Evolutionary conservation across 2,888 invertebrate genomes (phyloP), one percentile per base, ranked within the genome.

Genomic region (Auanema sp.): DNA sequence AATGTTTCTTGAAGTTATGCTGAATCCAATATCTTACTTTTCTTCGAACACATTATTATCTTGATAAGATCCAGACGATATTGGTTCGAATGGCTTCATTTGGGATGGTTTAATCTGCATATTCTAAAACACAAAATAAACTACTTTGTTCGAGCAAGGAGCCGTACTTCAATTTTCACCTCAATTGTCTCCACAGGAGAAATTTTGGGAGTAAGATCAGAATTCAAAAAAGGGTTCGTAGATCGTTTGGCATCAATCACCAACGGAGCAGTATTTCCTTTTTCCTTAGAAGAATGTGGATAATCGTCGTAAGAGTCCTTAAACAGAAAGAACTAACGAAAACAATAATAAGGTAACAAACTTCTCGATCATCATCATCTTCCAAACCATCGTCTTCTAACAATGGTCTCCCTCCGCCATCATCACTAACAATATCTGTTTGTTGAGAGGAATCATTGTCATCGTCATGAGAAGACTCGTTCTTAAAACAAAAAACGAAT

Each of bases 301-400:
- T 21, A 18, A 18, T 47, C 47, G 6, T 21, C 47, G 6, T 21
- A 16, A 6, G 47, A 16, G 47, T 47, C 16, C 16, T 47, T 5
- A 18, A 8, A 47, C n/a, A n/a, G n/a, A 18, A 47, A 5, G 24
- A 23, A n/a, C 16, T 49, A 49, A 58, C 25, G 33, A 2, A 4
- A 44, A 11, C 21, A 6, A 10, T n/a, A 23, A 21, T 1, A 12
- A 23, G 12, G 16, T 5, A 52, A 49, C 14, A 4, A 44, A 16
- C 40, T 60, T 52, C 2, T 65, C 71, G 33, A 55, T 72, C 74
- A 23, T 76, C 71, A 23, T 76, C 73, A 49, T 72, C 74, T 33
- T 76, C 76, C 40, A 75, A 50, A 51, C 69, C 74, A 51, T 76
- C 76, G 43, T 76, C 76, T 53, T 76, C 76, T 12, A 76, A 40